Evolutionary conservation across 2,113 vertebrate genomes (phyloP), one percentile per base, ranked within the genome.

Genomic region (Scomber scombrus): DNA sequence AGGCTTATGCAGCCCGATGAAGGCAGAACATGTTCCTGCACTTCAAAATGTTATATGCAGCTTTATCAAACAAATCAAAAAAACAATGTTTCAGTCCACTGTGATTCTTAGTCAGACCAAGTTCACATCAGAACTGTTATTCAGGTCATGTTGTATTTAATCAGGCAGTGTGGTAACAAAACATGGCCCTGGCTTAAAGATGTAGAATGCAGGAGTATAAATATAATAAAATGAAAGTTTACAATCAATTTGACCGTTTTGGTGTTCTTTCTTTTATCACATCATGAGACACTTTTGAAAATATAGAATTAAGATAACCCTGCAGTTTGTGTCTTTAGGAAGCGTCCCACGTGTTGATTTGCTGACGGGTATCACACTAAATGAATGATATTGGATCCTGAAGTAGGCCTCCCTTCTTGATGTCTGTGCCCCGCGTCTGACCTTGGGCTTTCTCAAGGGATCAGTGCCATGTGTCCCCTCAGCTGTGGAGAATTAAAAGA

Each of bases 401-500:
- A 54, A 26, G 60, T 68, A 75, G 75, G 47, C 70, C 83, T 80
- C 78, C 47, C 11, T 29, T 80, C 84, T 71, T 69, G 34, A 76
- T 5, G 71, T 86, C 75, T 71, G 61, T 88, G 85, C 84, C 88
- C 88, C 3, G n/a, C 75, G 76, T 88, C 73, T 93, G 91, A 93
- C 91, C 93, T 92, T 93, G 88, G 79, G 49, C 58, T 81, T 84
- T 82, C 92, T 89, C 86, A 0, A 72, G 91, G 90, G 89, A 88
- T 84, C 83, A 64, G 73, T 56, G 84, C 86, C 90, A 93, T 93
- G 85, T 93, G 93, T 93, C 89, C 81, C 86, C 46, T 93, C 93
- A 95, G 93, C 93, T 94, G 94, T 92, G 92, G 69, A 68, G 92
- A 88, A 89, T 84, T 85, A 93, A 82, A 66, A 71, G 40, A 67